These are phyloP conservation scores for Acipenser transmontanus DNA, from an alignment of 2,797 vertebrate species.

Conservation along the genomic window DNA sequence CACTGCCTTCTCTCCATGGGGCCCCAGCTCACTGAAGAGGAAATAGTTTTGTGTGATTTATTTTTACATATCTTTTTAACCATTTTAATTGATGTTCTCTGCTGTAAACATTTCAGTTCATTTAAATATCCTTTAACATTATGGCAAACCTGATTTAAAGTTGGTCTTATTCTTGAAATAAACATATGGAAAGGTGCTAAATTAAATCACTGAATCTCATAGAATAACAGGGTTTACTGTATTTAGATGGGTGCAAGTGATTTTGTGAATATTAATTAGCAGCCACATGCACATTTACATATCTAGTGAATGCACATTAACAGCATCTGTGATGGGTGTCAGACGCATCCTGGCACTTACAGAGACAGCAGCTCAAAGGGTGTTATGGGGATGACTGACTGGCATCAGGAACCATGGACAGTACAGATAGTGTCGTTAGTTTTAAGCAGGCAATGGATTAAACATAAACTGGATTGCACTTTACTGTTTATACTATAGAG, in stretches of 20 bases:
- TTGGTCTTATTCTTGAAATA: no score
- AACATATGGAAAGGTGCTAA: no score
- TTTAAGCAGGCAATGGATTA: conserved; percentile 21
- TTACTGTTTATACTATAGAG: not conserved
- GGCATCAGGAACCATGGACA: conserved; percentile 14
- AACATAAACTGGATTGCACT: not conserved
- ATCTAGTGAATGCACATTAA: conserved; percentile 34
- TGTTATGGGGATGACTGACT: conserved; percentile 35
- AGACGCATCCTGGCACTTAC: conserved; percentile 26
- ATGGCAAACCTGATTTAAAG: no score
- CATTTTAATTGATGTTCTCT: no score
- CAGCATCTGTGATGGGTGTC: conserved; percentile 35
- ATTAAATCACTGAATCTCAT: no score
- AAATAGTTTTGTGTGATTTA: no score
- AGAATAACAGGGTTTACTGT: no score
- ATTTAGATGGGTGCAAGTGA: conserved; percentile 2
- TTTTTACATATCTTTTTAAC: no score
- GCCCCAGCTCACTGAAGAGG: no score
- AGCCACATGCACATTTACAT: conserved; percentile 31
- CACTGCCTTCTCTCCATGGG: no score
- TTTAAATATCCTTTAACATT: no score
- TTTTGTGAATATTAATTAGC: conserved; percentile 30
- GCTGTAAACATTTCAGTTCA: no score
- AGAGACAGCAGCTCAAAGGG: conserved; percentile 23
- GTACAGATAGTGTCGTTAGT: conserved; percentile 25